A percentile compares a stretch with the other conserved stretches of the same genome.
These are phyloP conservation scores for Holacanthus passer DNA, from an alignment of 2,113 vertebrate species.

Conservation along the genomic window DNA sequence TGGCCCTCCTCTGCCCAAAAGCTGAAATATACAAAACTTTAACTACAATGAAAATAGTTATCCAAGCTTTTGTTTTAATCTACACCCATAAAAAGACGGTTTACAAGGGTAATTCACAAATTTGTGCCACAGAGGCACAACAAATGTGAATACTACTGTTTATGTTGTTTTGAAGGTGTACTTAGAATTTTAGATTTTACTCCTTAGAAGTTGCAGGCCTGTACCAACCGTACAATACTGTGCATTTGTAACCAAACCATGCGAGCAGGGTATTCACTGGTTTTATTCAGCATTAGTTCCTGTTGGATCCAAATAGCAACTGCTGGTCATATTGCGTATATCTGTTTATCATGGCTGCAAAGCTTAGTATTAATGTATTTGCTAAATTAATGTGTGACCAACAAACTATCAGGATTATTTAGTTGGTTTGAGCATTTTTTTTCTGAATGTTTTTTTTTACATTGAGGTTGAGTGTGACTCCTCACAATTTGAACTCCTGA, in stretches of 20 bases:
- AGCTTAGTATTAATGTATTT: slow-evolving; percentile 5
- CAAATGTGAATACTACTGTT: slow-evolving; percentile 3
- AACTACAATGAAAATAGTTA: too few species aligned
- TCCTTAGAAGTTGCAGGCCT: slow-evolving; percentile 29
- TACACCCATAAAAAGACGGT: not conserved
- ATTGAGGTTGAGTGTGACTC: slow-evolving; percentile 16
- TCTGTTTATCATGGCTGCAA: not conserved
- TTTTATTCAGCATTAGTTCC: slow-evolving; percentile 12
- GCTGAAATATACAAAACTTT: not conserved
- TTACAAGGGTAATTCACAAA: not conserved
- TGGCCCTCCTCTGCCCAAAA: not conserved
- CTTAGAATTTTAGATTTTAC: not conserved
- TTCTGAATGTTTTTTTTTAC: slow-evolving; percentile 28
- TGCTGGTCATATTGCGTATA: not conserved
- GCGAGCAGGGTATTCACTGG: slow-evolving; percentile 9
- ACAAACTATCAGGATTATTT: not conserved
- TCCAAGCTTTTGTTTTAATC: not conserved
- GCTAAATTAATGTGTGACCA: not conserved
- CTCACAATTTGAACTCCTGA: not conserved
- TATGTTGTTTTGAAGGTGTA: slow-evolving; percentile 7
- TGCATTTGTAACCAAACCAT: slow-evolving; percentile 34
- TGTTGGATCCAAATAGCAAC: slow-evolving; percentile 57
- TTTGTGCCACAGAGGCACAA: slow-evolving; percentile 18
- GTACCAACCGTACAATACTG: not conserved
- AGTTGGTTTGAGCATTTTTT: slow-evolving; percentile 25